Conservation (phyloP, 2,888 invertebrate species). For the Odontothrips loti region DNA sequence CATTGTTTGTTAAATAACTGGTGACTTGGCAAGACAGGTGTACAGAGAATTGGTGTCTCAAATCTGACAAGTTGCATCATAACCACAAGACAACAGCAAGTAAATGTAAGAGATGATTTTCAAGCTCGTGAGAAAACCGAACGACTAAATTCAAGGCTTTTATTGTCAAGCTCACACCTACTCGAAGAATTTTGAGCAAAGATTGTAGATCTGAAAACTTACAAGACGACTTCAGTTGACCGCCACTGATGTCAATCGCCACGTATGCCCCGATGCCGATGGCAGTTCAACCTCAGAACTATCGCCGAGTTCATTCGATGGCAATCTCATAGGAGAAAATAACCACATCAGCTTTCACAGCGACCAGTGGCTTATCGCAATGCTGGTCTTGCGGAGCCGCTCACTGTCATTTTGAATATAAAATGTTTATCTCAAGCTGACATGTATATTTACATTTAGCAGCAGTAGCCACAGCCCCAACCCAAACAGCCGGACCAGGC, state of each 20-base stretch:
- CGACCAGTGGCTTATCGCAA: not conserved
- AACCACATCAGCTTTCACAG: not conserved
- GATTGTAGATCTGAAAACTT: not conserved
- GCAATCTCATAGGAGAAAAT: not conserved
- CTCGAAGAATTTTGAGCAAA: not conserved
- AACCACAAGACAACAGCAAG: not conserved
- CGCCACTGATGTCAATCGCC: not conserved
- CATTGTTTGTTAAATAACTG: not conserved
- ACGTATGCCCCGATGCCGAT: not conserved
- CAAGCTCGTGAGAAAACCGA: too few relatives aligned
- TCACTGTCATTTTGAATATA: constrained; percentile 6
- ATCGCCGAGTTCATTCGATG: not conserved
- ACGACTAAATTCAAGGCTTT: too few relatives aligned
- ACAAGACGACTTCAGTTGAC: not conserved
- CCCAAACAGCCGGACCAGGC: not conserved
- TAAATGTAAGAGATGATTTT: too few relatives aligned
- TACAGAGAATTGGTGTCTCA: not conserved
- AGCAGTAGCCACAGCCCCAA: constrained; percentile 10
- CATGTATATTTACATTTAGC: constrained; percentile 25
- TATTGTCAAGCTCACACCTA: too few relatives aligned
- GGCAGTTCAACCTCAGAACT: not conserved
- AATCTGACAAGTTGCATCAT: not conserved
- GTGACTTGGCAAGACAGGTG: constrained; percentile 10
- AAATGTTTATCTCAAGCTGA: not conserved
- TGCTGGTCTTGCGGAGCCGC: not conserved